Evolutionary conservation across 2,888 invertebrate species (phyloP).

Genomic region (Microplitis manilae): DNA sequence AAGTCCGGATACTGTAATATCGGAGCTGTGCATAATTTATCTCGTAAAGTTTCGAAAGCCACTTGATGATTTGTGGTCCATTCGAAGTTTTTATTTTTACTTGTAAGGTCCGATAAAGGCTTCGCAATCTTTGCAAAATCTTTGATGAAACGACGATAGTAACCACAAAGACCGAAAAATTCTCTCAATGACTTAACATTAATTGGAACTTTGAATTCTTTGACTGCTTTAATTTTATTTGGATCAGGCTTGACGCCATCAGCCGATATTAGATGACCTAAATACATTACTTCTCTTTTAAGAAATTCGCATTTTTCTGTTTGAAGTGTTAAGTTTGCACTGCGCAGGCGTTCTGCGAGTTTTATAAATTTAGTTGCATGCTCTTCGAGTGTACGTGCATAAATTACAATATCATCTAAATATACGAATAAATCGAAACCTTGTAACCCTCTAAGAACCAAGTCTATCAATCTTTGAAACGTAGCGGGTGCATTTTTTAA

Average conservation of each 20-base stretch:
- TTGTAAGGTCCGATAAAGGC: slow-evolving; percentile 25
- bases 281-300: not conserved
- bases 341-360: not conserved
- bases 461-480: slow-evolving; percentile 34
- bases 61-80: slow-evolving; percentile 31
- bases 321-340: not conserved
- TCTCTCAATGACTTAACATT: not conserved
- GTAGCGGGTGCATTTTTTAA: slow-evolving; percentile 36
- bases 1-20: slow-evolving; percentile 49
- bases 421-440: not conserved
- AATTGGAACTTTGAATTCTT: not conserved
- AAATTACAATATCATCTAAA: slow-evolving; percentile 19
- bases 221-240: slow-evolving; percentile 2
- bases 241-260: slow-evolving; percentile 13
- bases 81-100: slow-evolving; percentile 29
- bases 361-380: slow-evolving; percentile 1
- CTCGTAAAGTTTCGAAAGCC: slow-evolving; percentile 31
- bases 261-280: not conserved
- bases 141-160: slow-evolving; percentile 29
- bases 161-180: slow-evolving; percentile 25
- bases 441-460: slow-evolving; percentile 7
- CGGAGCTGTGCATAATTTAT: slow-evolving; percentile 29
- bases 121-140: slow-evolving; percentile 35
- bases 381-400: not conserved
- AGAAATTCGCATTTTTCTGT: slow-evolving; percentile 28